These are phyloP conservation scores for Phortica magna DNA, from an alignment of 2,888 invertebrate species.

Conservation along the genomic window DNA sequence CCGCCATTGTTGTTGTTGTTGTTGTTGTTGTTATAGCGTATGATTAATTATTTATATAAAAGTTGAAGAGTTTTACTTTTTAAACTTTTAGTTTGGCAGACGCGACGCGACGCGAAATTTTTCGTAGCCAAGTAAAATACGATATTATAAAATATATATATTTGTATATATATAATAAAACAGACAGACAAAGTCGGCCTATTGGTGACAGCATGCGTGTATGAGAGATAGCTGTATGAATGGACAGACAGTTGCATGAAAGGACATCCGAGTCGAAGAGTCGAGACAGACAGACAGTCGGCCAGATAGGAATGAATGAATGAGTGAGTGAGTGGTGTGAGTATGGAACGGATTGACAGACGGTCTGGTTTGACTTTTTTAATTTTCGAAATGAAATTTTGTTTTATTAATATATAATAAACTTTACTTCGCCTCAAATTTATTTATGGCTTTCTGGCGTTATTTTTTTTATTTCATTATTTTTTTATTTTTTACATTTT, in stretches of 20 bases:
- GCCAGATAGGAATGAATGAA: no score
- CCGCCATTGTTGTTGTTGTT: constrained; percentile 9
- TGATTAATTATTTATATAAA: constrained; percentile 32
- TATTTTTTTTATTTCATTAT: not conserved
- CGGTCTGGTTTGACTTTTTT: constrained; percentile 3
- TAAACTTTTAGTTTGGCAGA: not conserved
- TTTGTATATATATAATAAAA: not conserved
- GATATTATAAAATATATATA: no score
- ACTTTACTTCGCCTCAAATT: constrained; percentile 12
- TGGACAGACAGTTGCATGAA: no score
- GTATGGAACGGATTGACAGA: not conserved
- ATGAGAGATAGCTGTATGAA: no score
- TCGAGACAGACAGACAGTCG: no score
- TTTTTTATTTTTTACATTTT: constrained; percentile 21
- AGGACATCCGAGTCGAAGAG: no score
- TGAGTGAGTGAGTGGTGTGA: not conserved
- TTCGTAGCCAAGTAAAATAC: not conserved
- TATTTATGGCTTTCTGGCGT: not conserved
- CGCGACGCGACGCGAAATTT: constrained; percentile 3
- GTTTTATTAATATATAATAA: constrained; percentile 27
- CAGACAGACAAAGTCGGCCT: not conserved
- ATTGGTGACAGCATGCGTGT: not conserved
- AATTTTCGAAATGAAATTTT: constrained; percentile 28
- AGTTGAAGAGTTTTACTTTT: constrained; percentile 27
- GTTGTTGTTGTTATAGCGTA: constrained; percentile 18